Conservation (phyloP, 1,140 invertebrate species). For the Papilio dardanus region DNA sequence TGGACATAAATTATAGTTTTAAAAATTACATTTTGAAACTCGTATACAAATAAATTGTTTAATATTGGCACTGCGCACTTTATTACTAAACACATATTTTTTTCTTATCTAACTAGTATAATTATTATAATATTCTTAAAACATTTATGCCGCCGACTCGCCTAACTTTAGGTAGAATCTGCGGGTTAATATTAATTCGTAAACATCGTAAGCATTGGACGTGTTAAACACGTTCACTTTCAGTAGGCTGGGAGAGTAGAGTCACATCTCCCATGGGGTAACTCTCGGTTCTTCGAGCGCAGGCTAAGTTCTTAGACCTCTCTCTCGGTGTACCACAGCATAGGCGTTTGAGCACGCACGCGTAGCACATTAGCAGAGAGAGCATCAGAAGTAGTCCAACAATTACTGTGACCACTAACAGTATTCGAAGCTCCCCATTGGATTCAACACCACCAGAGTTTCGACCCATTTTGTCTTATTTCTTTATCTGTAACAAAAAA, state of each 20-base stretch:
- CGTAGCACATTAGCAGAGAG: constrained; percentile 82
- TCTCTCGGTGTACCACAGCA: constrained; percentile 78
- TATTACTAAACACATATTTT: not conserved
- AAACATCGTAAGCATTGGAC: not conserved
- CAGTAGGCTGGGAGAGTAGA: constrained; percentile 80
- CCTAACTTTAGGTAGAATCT: too few relatives aligned
- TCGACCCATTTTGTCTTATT: constrained; percentile 61
- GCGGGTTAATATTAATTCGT: too few relatives aligned
- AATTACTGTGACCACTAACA: constrained; percentile 81
- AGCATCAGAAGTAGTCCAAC: constrained; percentile 81
- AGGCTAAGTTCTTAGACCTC: constrained; percentile 66
- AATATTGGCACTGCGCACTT: not conserved
- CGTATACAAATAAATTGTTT: constrained; percentile 4
- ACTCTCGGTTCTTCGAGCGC: constrained; percentile 71
- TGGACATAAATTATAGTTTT: not conserved
- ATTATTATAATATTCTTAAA: not conserved
- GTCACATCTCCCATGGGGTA: constrained; percentile 81
- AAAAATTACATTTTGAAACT: not conserved
- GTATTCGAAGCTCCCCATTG: constrained; percentile 78
- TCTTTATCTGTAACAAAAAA: constrained; percentile 53
- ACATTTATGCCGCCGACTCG: too few relatives aligned
- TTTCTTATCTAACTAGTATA: not conserved
- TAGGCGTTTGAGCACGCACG: constrained; percentile 81
- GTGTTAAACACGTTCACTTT: constrained; percentile 76
- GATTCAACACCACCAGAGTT: constrained; percentile 62